Evolutionary conservation across 2,113 vertebrate genomes (phyloP), one percentile per base, ranked within the genome.

Genomic region (Pungitius pungitius): DNA sequence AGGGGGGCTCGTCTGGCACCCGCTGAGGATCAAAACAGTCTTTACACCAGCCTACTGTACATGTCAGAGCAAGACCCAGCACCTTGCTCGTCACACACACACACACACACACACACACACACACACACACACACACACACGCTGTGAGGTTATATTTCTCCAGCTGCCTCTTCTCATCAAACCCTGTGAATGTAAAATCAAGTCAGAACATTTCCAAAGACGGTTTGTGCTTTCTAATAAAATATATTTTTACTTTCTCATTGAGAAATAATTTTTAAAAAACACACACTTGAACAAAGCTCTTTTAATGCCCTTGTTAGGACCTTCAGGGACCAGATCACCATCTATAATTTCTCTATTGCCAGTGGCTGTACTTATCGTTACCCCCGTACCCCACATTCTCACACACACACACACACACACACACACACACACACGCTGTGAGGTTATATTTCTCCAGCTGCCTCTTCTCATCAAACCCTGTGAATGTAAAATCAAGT

Each of bases 11-110:
- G 81, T 81, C 82, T 84, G 75, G 30, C 77, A 88, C 78, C 76
- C 55, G 72, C 62, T 0, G 14, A 59, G 54, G 78, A 91, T 88
- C 83, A 88, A 92, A 90, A 90, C 90, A 92, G 73, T 62, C 76
- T 90, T 90, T 86, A 82, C 83, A 77, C 8, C 27, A 86, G 74
- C 73, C 69, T 66, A 72, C 74, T 51, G 52, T 88, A 79, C 92
- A 76, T 88, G 91, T 92, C 61, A 9, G 49, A 85, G 87, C 89
- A 90, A 30, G 88, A 83, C 66, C 77, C 61, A 80, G 73, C 79
- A 55, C 69, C 56, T 68, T 60, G 8, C 27, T 69, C 57, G 59
- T 73, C 69, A 52, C 73, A 60, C 68, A 47, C 49, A 37, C 45
- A 14, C 56, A 15, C 59, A 22, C 64, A 22, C 70, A 43, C 70